Evolutionary conservation across 2,113 vertebrate genomes (phyloP), one percentile per base, ranked within the genome.

Genomic region (Thermophis baileyi): DNA sequence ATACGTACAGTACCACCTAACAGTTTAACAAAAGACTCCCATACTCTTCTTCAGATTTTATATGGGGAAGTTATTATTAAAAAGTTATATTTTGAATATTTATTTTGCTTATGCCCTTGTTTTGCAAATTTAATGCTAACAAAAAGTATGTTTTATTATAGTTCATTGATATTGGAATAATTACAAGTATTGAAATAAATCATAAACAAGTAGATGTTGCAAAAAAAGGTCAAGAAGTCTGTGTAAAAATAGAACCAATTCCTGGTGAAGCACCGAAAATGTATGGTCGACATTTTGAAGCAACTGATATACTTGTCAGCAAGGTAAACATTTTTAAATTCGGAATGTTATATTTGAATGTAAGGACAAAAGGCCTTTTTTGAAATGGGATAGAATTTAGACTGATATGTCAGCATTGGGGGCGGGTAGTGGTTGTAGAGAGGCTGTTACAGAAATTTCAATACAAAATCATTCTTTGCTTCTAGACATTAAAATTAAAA

Each of bases 211-310:
- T 99, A 25, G 99, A 99, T 88, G 96, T 95, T 11, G 99, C 99
- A 49, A 99, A 99, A 96, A 99, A 99, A 94, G 99, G 99, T 51
- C 99, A 99, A 96, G 99, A 99, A 97, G 98, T 99, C 47, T 99
- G 99, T 93, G 96, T 99, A 90, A 99, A 99, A 98, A 99, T 99
- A 95, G 99, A 99, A 94, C 98, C 99, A 90, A 99, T 99, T 93
- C 99, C 99, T 1, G 99, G 99, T 22, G 99, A 99, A 96, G 98
- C 99, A 0, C 99, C 99, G n/a, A 99, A 99, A 97, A 99, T 99
- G 99, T 99, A 97, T 5, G 99, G 99, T 40, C 98, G 99, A 88
- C 99, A 99, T 91, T 99, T 99, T 95, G 99, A 99, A 96, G 99
- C 99, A 49, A 99, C 99, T 1, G 99, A 99, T 94, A 95, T 99